Percentiles rank a stretch among this genome's conserved stretches.
Evolutionary conservation across 2,797 vertebrate genomes (phyloP).

Genomic region (Loris lydekkerianus): DNA sequence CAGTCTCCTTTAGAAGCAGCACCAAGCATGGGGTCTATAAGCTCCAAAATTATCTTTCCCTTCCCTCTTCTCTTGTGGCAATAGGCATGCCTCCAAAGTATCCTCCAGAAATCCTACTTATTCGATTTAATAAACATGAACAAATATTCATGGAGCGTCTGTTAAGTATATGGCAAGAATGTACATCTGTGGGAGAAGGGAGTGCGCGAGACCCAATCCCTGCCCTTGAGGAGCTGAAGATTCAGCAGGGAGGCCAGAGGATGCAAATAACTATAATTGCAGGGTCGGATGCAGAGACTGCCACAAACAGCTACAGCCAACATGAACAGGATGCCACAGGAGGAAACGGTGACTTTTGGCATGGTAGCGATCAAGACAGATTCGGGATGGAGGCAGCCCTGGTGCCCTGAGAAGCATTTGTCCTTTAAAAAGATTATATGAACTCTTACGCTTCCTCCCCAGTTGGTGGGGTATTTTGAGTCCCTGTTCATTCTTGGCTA

Average conservation of each 20-base stretch:
- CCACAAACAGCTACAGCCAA: slow-evolving; percentile 24
- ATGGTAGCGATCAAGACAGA: not conserved
- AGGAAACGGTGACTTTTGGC: not conserved
- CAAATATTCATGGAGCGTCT: not conserved
- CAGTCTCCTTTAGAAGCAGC: not conserved
- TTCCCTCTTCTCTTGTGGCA: not conserved
- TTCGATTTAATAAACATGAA: not conserved
- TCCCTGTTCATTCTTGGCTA: not conserved
- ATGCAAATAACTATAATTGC: slow-evolving; percentile 42
- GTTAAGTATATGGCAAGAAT: not conserved
- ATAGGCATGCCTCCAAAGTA: not conserved
- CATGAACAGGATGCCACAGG: not conserved
- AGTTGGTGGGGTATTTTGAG: not conserved
- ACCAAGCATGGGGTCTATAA: not conserved
- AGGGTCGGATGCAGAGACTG: not conserved
- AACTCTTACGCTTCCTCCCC: not conserved
- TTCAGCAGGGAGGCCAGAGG: not conserved
- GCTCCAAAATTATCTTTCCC: not conserved
- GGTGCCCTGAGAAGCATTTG: not conserved
- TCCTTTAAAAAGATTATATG: not conserved
- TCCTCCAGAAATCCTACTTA: not conserved
- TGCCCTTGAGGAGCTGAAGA: not conserved
- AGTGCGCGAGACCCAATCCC: not conserved
- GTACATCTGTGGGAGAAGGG: not conserved
- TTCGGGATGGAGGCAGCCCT: not conserved